phyloP scores from a whole-genome alignment of 2,113 vertebrate genomes.

The Irena cyanogastra region DNA sequence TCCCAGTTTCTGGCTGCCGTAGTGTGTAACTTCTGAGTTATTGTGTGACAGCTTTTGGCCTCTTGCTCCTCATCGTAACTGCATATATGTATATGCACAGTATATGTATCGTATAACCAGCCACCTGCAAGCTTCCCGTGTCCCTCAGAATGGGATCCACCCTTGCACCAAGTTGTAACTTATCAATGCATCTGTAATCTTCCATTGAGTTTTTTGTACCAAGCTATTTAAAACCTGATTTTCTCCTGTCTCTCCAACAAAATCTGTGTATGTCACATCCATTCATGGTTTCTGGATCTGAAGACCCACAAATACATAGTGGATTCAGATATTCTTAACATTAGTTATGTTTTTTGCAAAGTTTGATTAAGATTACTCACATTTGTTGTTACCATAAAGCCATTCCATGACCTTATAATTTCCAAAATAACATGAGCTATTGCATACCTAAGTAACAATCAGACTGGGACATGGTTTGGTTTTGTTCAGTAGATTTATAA shows the following conservation, averaged over 20 bases:
- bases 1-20: conserved; percentile 7
- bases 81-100: conserved; percentile 28
- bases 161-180: neutral
- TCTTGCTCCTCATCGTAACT: conserved; percentile 53
- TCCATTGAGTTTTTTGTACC: neutral
- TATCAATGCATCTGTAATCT: neutral
- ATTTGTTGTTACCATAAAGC: neutral
- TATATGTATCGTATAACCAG: neutral
- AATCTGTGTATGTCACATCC: neutral
- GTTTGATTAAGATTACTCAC: neutral
- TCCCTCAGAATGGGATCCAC: neutral
- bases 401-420: neutral
- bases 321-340: neutral
- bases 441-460: neutral
- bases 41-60: conserved; percentile 60
- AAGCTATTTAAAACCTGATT: neutral
- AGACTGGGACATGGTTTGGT: neutral
- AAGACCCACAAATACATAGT: neutral
- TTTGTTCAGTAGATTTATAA: neutral
- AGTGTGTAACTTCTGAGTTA: conserved; percentile 29
- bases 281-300: neutral
- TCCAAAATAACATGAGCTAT: neutral
- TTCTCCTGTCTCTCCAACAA: neutral
- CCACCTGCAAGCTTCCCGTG: neutral
- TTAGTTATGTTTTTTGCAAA: neutral